These are phyloP conservation scores for Oceanites oceanicus DNA, from an alignment of 2,113 vertebrate species.

Conservation along the genomic window DNA sequence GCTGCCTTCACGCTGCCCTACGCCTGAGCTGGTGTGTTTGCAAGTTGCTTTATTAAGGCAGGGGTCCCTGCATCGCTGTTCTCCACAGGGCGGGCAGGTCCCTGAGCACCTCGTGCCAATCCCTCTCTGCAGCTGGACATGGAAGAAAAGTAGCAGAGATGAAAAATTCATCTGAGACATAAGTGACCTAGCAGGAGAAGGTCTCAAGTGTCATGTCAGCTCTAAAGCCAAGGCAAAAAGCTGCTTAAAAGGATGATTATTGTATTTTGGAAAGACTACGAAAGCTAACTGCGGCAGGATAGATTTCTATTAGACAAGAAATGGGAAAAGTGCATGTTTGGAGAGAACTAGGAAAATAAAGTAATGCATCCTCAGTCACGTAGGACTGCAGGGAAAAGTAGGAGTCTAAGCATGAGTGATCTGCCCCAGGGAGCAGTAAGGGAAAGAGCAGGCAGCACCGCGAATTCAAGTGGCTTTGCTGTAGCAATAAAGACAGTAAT, in stretches of 20 bases:
- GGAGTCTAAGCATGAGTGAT: background rate
- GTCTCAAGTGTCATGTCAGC: rapidly evolving
- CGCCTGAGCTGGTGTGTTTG: background rate
- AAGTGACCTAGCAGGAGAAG: background rate
- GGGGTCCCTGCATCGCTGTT: background rate
- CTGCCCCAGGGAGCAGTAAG: background rate
- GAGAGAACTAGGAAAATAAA: background rate
- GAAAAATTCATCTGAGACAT: background rate
- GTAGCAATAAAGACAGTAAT: background rate
- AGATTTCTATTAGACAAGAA: background rate
- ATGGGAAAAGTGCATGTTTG: background rate
- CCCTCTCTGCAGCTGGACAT: background rate
- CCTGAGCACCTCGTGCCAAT: background rate
- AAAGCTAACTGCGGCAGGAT: background rate
- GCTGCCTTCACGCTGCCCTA: background rate
- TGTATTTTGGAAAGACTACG: background rate
- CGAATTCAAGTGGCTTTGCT: background rate
- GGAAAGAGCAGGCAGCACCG: background rate
- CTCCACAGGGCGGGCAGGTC: background rate
- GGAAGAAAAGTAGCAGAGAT: background rate
- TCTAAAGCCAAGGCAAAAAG: background rate
- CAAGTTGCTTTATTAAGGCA: background rate
- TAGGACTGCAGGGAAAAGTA: background rate
- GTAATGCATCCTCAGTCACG: background rate
- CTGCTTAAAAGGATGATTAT: background rate